These are phyloP conservation scores for Gymnosoma rotundatum DNA, from an alignment of 2,888 invertebrate genomes.

Conservation along the genomic window DNA sequence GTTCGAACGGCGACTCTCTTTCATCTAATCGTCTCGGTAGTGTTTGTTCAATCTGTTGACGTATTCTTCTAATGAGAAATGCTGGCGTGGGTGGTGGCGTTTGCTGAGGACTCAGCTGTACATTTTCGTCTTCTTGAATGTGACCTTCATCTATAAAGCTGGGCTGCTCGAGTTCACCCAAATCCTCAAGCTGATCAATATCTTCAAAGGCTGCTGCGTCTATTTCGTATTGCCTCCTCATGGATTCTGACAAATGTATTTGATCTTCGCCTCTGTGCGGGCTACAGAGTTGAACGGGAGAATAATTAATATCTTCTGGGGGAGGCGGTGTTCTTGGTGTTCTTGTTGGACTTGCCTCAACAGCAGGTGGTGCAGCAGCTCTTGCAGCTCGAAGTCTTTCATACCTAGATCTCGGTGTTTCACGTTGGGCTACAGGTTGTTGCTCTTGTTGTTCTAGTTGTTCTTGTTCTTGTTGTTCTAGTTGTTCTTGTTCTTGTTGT, in stretches of 20 bases:
- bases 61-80: neutral
- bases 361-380: neutral
- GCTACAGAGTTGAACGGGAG: constrained; percentile 47
- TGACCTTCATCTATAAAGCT: constrained; percentile 19
- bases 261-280: constrained; percentile 6
- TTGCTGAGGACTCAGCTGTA: constrained; percentile 23
- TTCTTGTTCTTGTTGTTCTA: too few relatives aligned
- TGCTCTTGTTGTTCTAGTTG: too few relatives aligned
- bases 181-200: constrained; percentile 22
- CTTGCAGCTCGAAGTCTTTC: constrained; percentile 29
- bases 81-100: constrained; percentile 35
- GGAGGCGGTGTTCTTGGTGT: neutral
- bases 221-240: neutral
- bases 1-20: too few relatives aligned
- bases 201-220: constrained; percentile 12
- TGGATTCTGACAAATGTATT: neutral
- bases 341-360: neutral
- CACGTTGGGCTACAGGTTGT: neutral
- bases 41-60: too few relatives aligned
- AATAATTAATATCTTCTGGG: constrained; percentile 26
- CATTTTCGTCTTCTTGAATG: neutral
- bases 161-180: constrained; percentile 42
- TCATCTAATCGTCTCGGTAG: too few relatives aligned
- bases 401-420: constrained; percentile 51
- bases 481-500: too few relatives aligned